These are phyloP conservation scores for Allacma fusca DNA, from an alignment of 2,888 invertebrate genomes.

Conservation along the genomic window DNA sequence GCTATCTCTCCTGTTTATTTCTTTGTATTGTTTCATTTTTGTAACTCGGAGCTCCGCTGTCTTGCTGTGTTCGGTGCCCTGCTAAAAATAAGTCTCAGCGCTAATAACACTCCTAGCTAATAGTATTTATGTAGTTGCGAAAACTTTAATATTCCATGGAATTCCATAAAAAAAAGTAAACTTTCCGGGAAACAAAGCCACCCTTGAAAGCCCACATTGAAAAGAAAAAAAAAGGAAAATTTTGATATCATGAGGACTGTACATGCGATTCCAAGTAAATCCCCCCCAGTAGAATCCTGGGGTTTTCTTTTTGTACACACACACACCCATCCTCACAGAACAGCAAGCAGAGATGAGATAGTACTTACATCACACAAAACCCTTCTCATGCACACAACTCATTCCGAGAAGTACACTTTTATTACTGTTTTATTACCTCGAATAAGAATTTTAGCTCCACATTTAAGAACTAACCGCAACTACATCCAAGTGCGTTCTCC, in stretches of 20 bases:
- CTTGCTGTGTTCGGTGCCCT: neutral
- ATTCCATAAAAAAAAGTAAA: slow-evolving; percentile 10
- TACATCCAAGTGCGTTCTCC: neutral
- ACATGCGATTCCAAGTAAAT: neutral
- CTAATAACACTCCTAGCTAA: neutral
- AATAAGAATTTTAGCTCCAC: slow-evolving; percentile 10
- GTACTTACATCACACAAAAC: neutral
- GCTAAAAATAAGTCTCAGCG: neutral
- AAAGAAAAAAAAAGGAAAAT: neutral
- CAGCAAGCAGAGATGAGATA: neutral
- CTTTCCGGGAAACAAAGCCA: slow-evolving; percentile 13
- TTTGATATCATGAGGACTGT: neutral
- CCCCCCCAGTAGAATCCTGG: neutral
- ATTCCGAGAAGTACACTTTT: slow-evolving; percentile 7
- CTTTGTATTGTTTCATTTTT: neutral
- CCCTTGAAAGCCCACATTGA: neutral
- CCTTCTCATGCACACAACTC: neutral
- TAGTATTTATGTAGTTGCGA: neutral
- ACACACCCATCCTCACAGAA: neutral
- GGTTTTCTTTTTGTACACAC: neutral
- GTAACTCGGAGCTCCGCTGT: neutral
- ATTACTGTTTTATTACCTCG: neutral
- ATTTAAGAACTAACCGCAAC: neutral
- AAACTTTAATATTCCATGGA: neutral
- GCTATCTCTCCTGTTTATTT: neutral